Conservation (phyloP, 2,888 invertebrate genomes). For the Aelia acuminata region DNA sequence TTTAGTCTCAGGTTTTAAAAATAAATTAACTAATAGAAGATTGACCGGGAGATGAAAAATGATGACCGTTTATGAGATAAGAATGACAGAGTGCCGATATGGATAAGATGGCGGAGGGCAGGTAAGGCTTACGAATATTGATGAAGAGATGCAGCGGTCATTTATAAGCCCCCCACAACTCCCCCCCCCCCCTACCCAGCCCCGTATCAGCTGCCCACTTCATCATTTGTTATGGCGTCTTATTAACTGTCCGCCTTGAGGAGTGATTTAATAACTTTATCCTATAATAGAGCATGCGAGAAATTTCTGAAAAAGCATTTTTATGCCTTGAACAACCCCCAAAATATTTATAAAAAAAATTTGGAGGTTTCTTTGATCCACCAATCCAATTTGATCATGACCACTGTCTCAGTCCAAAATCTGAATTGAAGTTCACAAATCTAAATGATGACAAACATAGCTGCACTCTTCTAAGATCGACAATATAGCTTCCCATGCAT, state of each 20-base stretch:
- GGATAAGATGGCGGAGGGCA: neutral
- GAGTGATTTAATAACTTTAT: neutral
- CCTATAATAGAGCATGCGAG: neutral
- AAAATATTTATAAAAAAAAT: no score
- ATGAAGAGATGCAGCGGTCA: constrained; percentile 33
- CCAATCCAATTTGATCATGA: no score
- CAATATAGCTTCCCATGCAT: no score
- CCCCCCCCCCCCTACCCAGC: no score
- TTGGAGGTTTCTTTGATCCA: no score
- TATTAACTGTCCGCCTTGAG: constrained; percentile 16
- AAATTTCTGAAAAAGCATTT: neutral
- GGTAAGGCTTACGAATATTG: constrained; percentile 9
- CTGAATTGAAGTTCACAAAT: no score
- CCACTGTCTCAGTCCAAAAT: no score
- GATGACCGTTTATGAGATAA: constrained; percentile 11
- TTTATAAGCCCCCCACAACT: constrained; percentile 7
- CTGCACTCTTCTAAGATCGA: no score
- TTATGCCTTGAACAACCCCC: neutral
- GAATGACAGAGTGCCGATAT: constrained; percentile 11
- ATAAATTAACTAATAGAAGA: neutral
- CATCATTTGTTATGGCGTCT: constrained; percentile 12
- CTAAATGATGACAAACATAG: no score
- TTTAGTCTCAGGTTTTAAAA: neutral
- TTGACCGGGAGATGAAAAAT: neutral
- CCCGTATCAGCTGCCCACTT: constrained; percentile 30